Evolutionary conservation across 2,113 vertebrate genomes (phyloP), one percentile per base, ranked within the genome.

Genomic region (Cyphomyrus discorhynchus): DNA sequence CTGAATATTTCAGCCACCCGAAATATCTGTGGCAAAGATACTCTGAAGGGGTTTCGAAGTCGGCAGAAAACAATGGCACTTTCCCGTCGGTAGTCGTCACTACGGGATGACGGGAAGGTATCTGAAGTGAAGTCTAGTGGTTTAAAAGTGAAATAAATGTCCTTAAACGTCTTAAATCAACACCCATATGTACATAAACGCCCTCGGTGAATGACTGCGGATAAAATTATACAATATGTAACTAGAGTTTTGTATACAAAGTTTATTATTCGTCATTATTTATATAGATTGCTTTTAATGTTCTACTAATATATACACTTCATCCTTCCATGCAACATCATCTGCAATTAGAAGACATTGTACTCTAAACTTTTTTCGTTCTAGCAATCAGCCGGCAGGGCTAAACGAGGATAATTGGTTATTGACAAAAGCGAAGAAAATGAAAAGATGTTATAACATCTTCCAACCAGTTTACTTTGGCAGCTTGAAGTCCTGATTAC

Each of bases 381-480:
- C 86, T 91, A 17, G 24, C 91, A 90, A 92, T 93, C 93, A 89
- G 89, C 83, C 90, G 89, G 89, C 91, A 89, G 89, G 62, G 92
- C 94, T 91, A 91, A 70, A 91, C 92, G 93, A 93, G 92, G 91
- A 94, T 95, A 96, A 96, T 95, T 96, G 93, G 91, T 91, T 95
- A 96, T 96, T 95, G 95, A 96, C 93, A 88, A 94, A 95, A 93
- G 91, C 92, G 92, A 91, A 90, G 92, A 93, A 88, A 93, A 94
- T 92, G 90, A 92, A 88, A 90, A 47, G 82, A 47, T 47, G 82
- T 4, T 84, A 17, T 42, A 45, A 82, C 77, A 5, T 39, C 42
- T 45, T 21, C 39, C 92, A 56, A 92, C 93, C 94, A 92, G 92
- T 95, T 95, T 92, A 91, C 93, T 89, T 91, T 92, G 95, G 94